Evolutionary conservation across 2,888 invertebrate genomes (phyloP).

Genomic region (Synergus japonicus): DNA sequence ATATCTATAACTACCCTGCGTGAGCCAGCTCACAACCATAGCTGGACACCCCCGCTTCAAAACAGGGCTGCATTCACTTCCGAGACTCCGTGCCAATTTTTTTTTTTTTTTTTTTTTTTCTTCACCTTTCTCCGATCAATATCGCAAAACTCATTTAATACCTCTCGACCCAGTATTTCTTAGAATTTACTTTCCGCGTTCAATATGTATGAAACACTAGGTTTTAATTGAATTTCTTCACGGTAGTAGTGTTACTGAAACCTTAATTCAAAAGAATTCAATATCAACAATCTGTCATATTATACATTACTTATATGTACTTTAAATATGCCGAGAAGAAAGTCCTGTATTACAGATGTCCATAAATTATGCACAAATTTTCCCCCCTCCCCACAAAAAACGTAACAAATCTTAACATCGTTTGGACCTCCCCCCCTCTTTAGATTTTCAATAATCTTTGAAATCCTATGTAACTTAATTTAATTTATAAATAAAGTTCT

Average conservation of each 20-base stretch:
- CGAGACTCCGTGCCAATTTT: conserved; percentile 39
- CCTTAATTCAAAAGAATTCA: not conserved
- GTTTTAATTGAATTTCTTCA: conserved; percentile 32
- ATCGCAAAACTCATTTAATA: conserved; percentile 36
- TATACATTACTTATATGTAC: no score
- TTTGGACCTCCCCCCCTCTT: no score
- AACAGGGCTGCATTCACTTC: conserved; percentile 36
- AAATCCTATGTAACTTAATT: no score
- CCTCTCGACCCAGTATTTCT: conserved; percentile 30
- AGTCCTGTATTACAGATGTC: no score
- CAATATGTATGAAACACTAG: conserved; percentile 23
- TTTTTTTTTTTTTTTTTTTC: conserved; percentile 2
- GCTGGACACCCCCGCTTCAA: conserved; percentile 48
- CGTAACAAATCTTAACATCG: no score
- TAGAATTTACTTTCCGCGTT: conserved; percentile 19
- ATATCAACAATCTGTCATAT: not conserved
- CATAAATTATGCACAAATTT: no score
- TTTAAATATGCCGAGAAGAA: no score
- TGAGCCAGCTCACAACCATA: conserved; percentile 60
- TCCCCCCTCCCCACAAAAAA: no score
- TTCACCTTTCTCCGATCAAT: conserved; percentile 32
- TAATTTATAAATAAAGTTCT: no score
- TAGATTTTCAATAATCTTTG: no score
- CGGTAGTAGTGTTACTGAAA: not conserved
- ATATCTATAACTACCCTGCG: conserved; percentile 58